Evolutionary conservation across 2,888 invertebrate genomes (phyloP).

Genomic region (Apamea epomidion): DNA sequence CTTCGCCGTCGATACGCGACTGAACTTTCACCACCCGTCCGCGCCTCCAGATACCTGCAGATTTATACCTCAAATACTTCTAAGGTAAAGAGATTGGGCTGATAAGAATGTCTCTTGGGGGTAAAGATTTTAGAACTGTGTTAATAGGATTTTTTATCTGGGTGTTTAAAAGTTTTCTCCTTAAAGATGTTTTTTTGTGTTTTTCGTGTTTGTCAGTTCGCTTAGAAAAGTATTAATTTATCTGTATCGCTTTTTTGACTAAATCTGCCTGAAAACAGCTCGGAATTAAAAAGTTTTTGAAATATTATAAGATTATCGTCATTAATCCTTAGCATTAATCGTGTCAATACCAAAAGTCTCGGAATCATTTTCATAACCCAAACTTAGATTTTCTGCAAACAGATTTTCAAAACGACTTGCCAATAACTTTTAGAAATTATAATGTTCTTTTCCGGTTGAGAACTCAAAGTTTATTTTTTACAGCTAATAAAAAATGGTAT

Average conservation of each 20-base stretch:
- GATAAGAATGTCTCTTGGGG: conserved; percentile 57
- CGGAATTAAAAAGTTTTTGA: background rate
- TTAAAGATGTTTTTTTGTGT: background rate
- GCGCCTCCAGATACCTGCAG: conserved; percentile 76
- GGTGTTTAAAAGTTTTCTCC: too few species aligned
- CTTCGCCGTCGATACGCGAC: conserved; percentile 73
- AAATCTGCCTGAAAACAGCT: background rate
- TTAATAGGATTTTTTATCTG: background rate
- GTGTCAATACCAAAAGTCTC: background rate
- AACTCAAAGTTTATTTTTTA: background rate
- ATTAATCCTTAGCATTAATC: background rate
- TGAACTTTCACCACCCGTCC: conserved; percentile 85
- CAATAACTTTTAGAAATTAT: background rate
- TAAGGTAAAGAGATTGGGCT: conserved; percentile 67
- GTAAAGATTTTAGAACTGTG: background rate
- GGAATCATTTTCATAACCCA: background rate
- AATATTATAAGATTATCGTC: background rate
- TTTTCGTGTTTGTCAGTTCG: background rate
- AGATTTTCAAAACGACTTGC: background rate
- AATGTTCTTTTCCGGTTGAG: background rate
- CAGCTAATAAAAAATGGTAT: background rate
- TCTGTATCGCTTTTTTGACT: background rate
- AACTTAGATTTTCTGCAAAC: background rate
- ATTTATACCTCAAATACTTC: conserved; percentile 77
- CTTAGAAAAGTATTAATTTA: background rate